Evolutionary conservation across 2,113 vertebrate genomes (phyloP), one percentile per base, ranked within the genome.

Genomic region (Paraplagusia blochii): DNA sequence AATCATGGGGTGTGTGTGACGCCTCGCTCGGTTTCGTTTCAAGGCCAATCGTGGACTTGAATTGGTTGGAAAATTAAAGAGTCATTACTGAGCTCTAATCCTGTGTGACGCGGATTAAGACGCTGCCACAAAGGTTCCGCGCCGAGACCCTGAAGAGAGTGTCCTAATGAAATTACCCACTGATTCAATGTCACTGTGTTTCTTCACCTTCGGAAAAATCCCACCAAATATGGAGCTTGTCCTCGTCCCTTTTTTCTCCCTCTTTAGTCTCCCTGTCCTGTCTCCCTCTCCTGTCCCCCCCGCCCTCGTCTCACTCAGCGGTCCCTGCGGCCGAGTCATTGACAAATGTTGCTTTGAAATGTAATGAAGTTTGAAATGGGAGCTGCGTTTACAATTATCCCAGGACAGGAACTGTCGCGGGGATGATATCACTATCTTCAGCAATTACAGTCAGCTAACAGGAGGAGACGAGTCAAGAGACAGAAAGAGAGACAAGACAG

Each of bases 31-130:
- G 91, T 92, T 94, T 95, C 93, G 92, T 89, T 90, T 91, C 91
- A 95, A 94, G 95, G 92, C 93, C 94, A 97, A 94, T 98, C 97
- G 96, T 90, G 92, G 92, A 90, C 85, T 93, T 94, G 93, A 95
- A 94, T 95, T 96, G 92, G 92, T 95, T 96, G 95, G 92, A 89
- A 94, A 94, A 97, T 95, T 95, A 95, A 98, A 93, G 90, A 91
- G 88, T 93, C 93, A 92, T 95, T 95, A 92, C 88, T 88, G 88
- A 88, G 90, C 92, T 93, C 93, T 92, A 95, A 95, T 94, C 94
- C 94, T 95, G 90, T 90, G 92, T 93, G 90, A 90, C 87, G 83
- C 72, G 87, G 90, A 84, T 87, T 87, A 48, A 81, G 88, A 81
- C 67, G 66, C 84, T 90, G 59, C 61, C 53, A 71, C 74, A 84